Conservation (phyloP, 2,888 invertebrate genomes). For the Loripinus fragilis region DNA sequence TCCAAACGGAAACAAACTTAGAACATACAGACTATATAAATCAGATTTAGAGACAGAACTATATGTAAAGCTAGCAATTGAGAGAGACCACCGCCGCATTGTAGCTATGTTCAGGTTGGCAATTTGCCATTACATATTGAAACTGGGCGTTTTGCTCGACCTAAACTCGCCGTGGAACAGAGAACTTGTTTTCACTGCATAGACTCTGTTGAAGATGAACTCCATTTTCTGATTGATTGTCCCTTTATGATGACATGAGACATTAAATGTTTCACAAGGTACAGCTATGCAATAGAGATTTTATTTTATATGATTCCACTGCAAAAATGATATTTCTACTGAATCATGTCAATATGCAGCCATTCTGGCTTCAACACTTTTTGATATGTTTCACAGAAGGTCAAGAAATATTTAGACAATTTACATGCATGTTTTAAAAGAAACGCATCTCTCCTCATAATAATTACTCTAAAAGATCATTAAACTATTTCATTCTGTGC, state of each 20-base stretch:
- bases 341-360: no score
- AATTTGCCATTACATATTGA: no score
- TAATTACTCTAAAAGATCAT: no score
- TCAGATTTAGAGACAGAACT: neutral
- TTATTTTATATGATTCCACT: neutral
- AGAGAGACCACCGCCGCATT: neutral
- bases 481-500: no score
- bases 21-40: constrained; percentile 23
- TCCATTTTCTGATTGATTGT: neutral
- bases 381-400: constrained; percentile 3
- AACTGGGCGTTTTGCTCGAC: no score
- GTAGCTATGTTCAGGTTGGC: neutral
- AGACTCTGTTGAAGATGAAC: neutral
- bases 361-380: no score
- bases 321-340: neutral
- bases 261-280: neutral
- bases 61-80: neutral
- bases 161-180: neutral
- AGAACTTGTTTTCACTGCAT: neutral
- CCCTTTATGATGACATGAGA: neutral
- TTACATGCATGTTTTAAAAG: no score
- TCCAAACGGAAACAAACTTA: constrained; percentile 7
- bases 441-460: no score
- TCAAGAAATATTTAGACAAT: no score
- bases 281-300: neutral